Evolutionary conservation across 2,797 vertebrate species (phyloP).

Genomic region (Melanotaenia pygmaea): DNA sequence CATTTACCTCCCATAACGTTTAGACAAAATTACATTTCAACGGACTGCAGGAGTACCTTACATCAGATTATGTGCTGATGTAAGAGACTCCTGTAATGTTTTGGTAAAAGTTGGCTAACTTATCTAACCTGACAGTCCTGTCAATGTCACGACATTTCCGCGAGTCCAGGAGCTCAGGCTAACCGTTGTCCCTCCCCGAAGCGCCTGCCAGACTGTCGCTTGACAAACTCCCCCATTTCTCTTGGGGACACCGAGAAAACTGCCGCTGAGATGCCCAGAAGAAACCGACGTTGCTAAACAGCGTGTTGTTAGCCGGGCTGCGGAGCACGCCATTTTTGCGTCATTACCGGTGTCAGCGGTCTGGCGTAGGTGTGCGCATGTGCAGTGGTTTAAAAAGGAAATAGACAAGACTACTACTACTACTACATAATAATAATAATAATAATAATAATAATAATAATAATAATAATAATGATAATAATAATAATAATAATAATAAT

Average conservation of each 20-base stretch:
- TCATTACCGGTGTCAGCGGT: slow-evolving; percentile 19
- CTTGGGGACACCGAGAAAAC: slow-evolving; percentile 23
- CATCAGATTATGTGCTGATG: neutral
- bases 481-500: too few species aligned
- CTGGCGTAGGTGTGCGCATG: slow-evolving; percentile 50
- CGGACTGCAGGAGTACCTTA: neutral
- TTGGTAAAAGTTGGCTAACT: slow-evolving; percentile 27
- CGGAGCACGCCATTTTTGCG: slow-evolving; percentile 84
- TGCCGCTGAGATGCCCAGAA: slow-evolving; percentile 44
- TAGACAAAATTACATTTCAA: neutral
- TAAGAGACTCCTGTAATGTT: neutral
- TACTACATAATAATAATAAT: too few species aligned
- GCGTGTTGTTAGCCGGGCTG: slow-evolving; percentile 70
- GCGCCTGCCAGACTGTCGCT: neutral
- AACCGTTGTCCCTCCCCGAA: slow-evolving; percentile 14
- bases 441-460: too few species aligned
- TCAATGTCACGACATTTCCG: slow-evolving; percentile 72
- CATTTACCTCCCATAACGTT: too few species aligned
- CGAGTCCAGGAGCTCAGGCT: slow-evolving; percentile 24
- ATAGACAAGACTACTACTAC: too few species aligned
- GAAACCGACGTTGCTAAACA: slow-evolving; percentile 69
- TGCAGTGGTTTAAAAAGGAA: slow-evolving; percentile 5
- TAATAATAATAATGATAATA: too few species aligned
- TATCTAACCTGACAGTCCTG: slow-evolving; percentile 68
- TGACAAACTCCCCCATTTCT: slow-evolving; percentile 49